Base-by-base conservation (phyloP, 2,797 vertebrate genomes). In the Chrosomus eos region DNA sequence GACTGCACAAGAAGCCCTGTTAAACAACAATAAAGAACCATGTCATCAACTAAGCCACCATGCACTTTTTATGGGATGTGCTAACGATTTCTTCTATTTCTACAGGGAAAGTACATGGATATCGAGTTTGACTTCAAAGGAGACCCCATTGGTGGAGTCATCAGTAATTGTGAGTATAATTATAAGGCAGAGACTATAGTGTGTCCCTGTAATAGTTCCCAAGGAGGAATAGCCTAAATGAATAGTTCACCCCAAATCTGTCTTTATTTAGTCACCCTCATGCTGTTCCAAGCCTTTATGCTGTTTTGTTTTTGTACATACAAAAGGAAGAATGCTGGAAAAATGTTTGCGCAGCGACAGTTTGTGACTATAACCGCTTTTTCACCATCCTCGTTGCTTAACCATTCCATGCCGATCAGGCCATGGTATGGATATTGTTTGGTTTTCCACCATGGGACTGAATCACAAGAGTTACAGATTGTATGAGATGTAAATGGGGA, bases 41-140 rank as follows among this genome's bases (percentile, higher is more conserved):
- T 45, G 31, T 64, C 31, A 33, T 19, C 1, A 18, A 55, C 81
- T 19, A 43, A 71, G 23, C 48, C 48, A 58, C n/a, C n/a, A 31
- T 60, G 80, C 31, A 26, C 64, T 43, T 81, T 23, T 36, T n/a
- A 73, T 72, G 21, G 21, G 4, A 82, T 5, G 83, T 68, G 18
- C 18, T 68, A 77, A 80, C 64, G 91, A 80, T 81, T 85, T 75
- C 77, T 90, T 13, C 66, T 51, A 93, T 90, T 82, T 96, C 89
- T 66, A 73, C 94, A 99, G 98, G 98, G 98, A 28, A 99, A 99
- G 92, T 99, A 99, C 89, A 99, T 99, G 98, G 98, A 99, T 92
- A 98, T 99, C 28, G 98, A 99, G 92, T 99, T 99, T 94, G 98
- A 99, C 94, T 99, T 99, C 93, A 99, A 98, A 94, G 98, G 98